A percentile compares a stretch with the other conserved stretches of the same genome.
Conservation (phyloP, 2,888 invertebrate genomes). For the Drosophila recens region DNA sequence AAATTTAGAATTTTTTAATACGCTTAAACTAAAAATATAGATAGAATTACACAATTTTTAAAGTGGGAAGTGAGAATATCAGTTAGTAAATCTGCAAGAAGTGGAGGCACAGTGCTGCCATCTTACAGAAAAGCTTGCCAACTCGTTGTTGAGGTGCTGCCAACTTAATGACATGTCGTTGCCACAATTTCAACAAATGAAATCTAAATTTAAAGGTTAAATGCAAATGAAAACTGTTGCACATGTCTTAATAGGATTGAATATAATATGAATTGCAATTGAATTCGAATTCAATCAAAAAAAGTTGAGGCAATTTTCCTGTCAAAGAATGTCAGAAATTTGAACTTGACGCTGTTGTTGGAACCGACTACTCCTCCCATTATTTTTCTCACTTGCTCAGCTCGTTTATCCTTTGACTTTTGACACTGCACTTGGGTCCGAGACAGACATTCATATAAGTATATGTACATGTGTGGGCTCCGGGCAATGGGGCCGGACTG, state of each 20-base stretch:
- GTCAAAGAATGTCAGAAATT: conserved; percentile 32
- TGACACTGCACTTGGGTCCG: conserved; percentile 65
- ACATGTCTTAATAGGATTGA: conserved; percentile 19
- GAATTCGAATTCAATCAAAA: conserved; percentile 27
- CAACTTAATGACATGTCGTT: conserved; percentile 5
- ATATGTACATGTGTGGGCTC: not conserved
- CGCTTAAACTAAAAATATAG: too few species aligned
- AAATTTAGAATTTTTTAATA: too few species aligned
- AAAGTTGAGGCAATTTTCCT: conserved; percentile 45
- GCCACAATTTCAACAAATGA: conserved; percentile 8
- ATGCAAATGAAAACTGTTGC: conserved; percentile 26
- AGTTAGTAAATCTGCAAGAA: too few species aligned
- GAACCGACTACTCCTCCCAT: not conserved
- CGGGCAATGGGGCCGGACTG: conserved; percentile 5
- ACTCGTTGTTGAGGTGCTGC: not conserved
- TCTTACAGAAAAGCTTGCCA: not conserved
- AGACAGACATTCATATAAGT: not conserved
- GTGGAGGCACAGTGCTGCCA: not conserved
- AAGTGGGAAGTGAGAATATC: too few species aligned
- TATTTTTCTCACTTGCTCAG: conserved; percentile 2
- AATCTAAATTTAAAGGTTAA: not conserved
- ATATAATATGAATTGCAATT: conserved; percentile 24
- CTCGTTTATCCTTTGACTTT: conserved; percentile 55
- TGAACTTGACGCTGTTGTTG: conserved; percentile 10
- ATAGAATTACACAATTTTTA: too few species aligned